Percentiles rank a stretch among this genome's conserved stretches.
phyloP scores from a whole-genome alignment of 2,888 invertebrate genomes.

The Mallateleia sp. region DNA sequence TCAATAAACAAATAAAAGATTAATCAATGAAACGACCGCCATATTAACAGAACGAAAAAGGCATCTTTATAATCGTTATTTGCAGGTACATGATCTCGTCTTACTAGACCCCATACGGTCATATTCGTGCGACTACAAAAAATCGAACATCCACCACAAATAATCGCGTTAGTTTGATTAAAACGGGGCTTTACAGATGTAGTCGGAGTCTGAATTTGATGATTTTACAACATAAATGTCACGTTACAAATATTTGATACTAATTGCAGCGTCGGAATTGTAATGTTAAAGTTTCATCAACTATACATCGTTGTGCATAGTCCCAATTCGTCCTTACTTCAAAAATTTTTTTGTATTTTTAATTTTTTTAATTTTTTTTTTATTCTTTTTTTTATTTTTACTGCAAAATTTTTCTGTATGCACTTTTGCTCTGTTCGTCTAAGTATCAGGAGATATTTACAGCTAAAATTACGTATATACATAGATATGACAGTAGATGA shows the following conservation, averaged over 20 bases:
- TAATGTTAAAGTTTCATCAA: no score
- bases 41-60: background rate
- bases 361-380: no score
- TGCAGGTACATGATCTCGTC: constrained; percentile 7
- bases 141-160: constrained; percentile 4
- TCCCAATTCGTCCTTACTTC: background rate
- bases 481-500: constrained; percentile 80
- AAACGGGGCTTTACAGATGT: constrained; percentile 72
- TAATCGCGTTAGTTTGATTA: constrained; percentile 39
- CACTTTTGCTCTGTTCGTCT: constrained; percentile 18
- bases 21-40: background rate
- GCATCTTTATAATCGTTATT: background rate
- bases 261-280: constrained; percentile 40
- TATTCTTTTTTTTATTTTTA: background rate
- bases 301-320: background rate
- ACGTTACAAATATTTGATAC: constrained; percentile 20
- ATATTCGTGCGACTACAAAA: constrained; percentile 1
- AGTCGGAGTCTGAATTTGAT: constrained; percentile 31
- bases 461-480: constrained; percentile 83
- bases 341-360: no score
- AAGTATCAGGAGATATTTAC: constrained; percentile 82
- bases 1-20: constrained; percentile 65
- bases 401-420: constrained; percentile 2
- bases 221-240: background rate
- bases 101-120: background rate